Evolutionary conservation across 1,140 invertebrate genomes (phyloP), one percentile per base, ranked within the genome.

Genomic region (Ceratoteleas bidentatus): DNA sequence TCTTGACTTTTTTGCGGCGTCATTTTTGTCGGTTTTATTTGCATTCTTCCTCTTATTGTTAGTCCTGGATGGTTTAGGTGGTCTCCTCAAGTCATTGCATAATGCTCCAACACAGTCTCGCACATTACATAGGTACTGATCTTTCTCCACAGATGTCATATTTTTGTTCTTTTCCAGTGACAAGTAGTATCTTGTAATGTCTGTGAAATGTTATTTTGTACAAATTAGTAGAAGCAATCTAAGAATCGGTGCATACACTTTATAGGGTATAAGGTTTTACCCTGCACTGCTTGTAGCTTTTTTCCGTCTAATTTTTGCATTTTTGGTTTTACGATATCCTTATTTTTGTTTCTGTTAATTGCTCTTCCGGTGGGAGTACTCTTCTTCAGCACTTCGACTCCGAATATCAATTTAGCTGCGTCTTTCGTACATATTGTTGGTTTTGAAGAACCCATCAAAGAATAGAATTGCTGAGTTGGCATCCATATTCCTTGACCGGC

Each of bases 161-260:
- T 6, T 49, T 6, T 49, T 49, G 13, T 49, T 49, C 13, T 49
- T 49, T 14, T 49, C 13, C 13, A 49, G 13, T 3, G 11, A 49
- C 13, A 49, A 49, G 45, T n/a, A 49, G 13, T 49, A 49, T 13
- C n/a, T n/a, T 14, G 45, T 49, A 49, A n/a, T 49, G n/a, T 43
- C 40, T 43, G n/a, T n/a, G 40, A 43, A 43, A 43, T 43, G 6
- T 43, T 43, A 43, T 43, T 43, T 43, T 43, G 1, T 24, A 24
- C 4, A 24, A 43, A 1, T 43, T 43, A 43, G 1, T 24, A 24
- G 24, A 24, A 24, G 24, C 24, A n/a, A n/a, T n/a, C n/a, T n/a
- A n/a, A n/a, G n/a, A n/a, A n/a, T n/a, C n/a, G n/a, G n/a, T n/a
- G n/a, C n/a, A n/a, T n/a, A n/a, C n/a, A n/a, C n/a, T n/a, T n/a